Percentiles rank a stretch among this genome's conserved stretches.
phyloP scores from a whole-genome alignment of 2,113 vertebrate species.

The Neotoma lepida region DNA sequence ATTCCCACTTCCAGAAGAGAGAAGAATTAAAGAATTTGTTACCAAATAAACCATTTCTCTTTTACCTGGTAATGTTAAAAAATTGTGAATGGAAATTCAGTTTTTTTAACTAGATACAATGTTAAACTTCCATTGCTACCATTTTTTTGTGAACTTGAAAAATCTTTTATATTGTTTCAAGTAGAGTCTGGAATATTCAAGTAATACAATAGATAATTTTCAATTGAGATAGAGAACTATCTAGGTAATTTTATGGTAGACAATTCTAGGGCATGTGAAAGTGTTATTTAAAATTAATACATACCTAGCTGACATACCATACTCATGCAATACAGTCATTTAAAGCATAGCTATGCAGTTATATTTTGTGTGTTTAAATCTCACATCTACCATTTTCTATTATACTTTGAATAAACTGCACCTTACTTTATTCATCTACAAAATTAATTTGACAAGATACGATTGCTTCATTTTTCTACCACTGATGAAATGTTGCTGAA shows the following conservation, averaged over 20 bases:
- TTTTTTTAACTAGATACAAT: neutral
- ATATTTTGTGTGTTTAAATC: neutral
- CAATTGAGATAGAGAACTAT: neutral
- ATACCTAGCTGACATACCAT: neutral
- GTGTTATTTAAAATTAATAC: neutral
- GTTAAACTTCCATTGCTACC: neutral
- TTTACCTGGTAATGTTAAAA: slow-evolving; percentile 20
- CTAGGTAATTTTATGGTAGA: neutral
- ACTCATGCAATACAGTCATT: neutral
- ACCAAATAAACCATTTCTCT: slow-evolving; percentile 72
- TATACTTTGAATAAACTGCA: neutral
- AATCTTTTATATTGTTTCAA: neutral
- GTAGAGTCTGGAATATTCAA: neutral
- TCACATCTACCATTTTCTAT: neutral
- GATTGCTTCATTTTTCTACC: neutral
- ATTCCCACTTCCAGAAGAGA: neutral
- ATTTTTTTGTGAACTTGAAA: neutral
- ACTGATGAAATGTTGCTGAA: neutral
- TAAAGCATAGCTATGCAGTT: neutral
- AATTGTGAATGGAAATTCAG: neutral
- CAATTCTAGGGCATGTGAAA: neutral
- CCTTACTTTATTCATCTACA: neutral
- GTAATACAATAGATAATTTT: neutral
- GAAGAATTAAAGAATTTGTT: slow-evolving; percentile 50
- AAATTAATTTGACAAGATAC: neutral